phyloP scores from a whole-genome alignment of 2,113 vertebrate genomes.

The Toxotes chatareus region DNA sequence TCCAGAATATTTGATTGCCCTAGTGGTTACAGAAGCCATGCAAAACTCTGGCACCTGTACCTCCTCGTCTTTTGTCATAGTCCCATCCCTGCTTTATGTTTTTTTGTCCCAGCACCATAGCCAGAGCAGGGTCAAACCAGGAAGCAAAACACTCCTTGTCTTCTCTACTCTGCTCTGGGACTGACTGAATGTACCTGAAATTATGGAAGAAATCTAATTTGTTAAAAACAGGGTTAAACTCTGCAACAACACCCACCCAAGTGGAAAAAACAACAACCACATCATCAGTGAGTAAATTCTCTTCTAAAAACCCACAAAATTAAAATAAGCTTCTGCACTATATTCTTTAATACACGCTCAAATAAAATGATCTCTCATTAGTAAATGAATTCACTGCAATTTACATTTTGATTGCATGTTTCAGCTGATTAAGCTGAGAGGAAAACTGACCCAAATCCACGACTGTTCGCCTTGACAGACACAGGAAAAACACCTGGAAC shows the following conservation, averaged over 20 bases:
- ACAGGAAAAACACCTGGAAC: neutral
- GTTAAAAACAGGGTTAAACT: conserved; percentile 23
- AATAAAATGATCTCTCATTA: conserved; percentile 20
- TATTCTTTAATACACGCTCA: conserved; percentile 1
- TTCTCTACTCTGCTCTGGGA: conserved; percentile 22
- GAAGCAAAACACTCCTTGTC: conserved; percentile 4
- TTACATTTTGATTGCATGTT: conserved; percentile 37
- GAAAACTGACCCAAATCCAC: conserved; percentile 43
- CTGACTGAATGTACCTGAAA: conserved; percentile 68
- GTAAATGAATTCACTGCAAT: conserved; percentile 17
- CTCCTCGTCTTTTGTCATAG: neutral
- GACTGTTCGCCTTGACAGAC: neutral
- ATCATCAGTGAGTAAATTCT: conserved; percentile 20
- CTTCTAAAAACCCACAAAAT: neutral
- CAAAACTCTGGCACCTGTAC: conserved; percentile 29
- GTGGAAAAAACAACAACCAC: conserved; percentile 10
- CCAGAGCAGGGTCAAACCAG: conserved; percentile 13
- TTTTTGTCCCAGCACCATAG: conserved; percentile 1
- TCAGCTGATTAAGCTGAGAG: conserved; percentile 36
- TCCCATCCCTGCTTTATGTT: conserved; percentile 11
- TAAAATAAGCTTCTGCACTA: conserved; percentile 6
- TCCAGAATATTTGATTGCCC: conserved; percentile 46
- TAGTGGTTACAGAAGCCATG: conserved; percentile 18
- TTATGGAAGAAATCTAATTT: conserved; percentile 46
- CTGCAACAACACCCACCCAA: conserved; percentile 4